phyloP scores from a whole-genome alignment of 1,140 invertebrate species.

The Augochlora pura region DNA sequence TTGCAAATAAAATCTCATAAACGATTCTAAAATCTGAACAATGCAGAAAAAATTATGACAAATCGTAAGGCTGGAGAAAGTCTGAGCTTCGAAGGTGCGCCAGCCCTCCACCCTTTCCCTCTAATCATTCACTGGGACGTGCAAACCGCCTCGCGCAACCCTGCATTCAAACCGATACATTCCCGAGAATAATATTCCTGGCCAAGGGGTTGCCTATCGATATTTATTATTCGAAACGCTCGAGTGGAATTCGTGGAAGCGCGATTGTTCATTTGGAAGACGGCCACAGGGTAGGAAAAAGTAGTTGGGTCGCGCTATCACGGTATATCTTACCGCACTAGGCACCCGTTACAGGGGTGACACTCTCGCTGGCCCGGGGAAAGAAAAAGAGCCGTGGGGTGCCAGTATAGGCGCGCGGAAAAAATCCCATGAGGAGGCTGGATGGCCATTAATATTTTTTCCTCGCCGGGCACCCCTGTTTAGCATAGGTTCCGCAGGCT shows the following conservation, averaged over 20 bases:
- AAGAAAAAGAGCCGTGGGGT: slow-evolving; percentile 9
- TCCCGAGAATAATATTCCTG: background rate
- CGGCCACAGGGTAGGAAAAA: slow-evolving; percentile 39
- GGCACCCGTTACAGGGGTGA: slow-evolving; percentile 60
- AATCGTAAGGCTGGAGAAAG: too few relatives aligned
- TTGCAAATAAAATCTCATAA: too few relatives aligned
- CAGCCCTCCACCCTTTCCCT: too few relatives aligned
- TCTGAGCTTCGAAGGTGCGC: too few relatives aligned
- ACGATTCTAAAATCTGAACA: too few relatives aligned
- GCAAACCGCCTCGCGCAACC: background rate
- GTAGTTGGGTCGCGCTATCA: slow-evolving; percentile 69
- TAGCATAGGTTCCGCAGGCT: slow-evolving; percentile 70
- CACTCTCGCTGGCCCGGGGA: slow-evolving; percentile 1
- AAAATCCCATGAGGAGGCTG: slow-evolving; percentile 73
- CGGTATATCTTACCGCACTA: slow-evolving; percentile 74
- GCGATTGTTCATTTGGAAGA: slow-evolving; percentile 48
- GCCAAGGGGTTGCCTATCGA: slow-evolving; percentile 1
- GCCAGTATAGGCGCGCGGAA: slow-evolving; percentile 46
- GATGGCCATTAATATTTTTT: slow-evolving; percentile 78
- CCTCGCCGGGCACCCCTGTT: slow-evolving; percentile 72
- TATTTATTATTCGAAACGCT: background rate
- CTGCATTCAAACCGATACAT: background rate
- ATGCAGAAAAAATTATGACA: too few relatives aligned
- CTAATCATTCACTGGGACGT: background rate
- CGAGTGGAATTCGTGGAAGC: background rate